Evolutionary conservation across 2,888 invertebrate species (phyloP), one percentile per base, ranked within the genome.

Genomic region (Scaptomyza polygonia): DNA sequence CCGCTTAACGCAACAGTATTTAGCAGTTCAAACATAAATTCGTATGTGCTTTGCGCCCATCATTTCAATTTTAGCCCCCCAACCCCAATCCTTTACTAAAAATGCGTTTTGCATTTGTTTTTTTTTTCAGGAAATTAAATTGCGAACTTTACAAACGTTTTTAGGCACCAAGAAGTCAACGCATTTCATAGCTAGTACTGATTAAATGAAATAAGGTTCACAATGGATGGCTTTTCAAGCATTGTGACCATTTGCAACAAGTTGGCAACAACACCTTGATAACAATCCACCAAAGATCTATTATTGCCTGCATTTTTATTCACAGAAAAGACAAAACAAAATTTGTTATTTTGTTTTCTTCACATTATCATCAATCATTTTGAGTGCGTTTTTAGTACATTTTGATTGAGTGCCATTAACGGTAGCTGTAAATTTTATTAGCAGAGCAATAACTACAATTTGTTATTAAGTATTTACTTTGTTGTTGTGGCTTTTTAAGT

Each of bases 91-190:
- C 5, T 2, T 34, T 34, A 12, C 9, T 8, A 29, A 29, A 47
- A 72, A 66, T 64, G 65, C 66, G 67, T 67, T 44, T 42, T 65
- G 78, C 78, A 82, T 64, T 77, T 56, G 52, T 34, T 34, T 5
- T 34, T n/a, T 32, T 12, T 32, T 52, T 57, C 78, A 74, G 79
- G 78, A 86, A 83, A 86, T 84, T 76, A 78, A 81, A 70, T 81
- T 70, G 72, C 61, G 63, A 63, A 73, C 66, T 79, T 72, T 76
- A 66, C 81, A 79, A 70, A 72, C 77, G 75, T 67, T 72, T 67
- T 36, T 5, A 8, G n/a, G 14, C 5, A 7, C 3, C n/a, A 6
- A 34, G 14, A 7, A 5, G 14, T 14, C 3, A 8, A 14, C n/a
- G 2, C 8, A 8, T 14, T 36, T 36, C 14, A 14, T 14, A 36